Evolutionary conservation across 2,113 vertebrate genomes (phyloP).

Genomic region (Chloroceryle aenea): DNA sequence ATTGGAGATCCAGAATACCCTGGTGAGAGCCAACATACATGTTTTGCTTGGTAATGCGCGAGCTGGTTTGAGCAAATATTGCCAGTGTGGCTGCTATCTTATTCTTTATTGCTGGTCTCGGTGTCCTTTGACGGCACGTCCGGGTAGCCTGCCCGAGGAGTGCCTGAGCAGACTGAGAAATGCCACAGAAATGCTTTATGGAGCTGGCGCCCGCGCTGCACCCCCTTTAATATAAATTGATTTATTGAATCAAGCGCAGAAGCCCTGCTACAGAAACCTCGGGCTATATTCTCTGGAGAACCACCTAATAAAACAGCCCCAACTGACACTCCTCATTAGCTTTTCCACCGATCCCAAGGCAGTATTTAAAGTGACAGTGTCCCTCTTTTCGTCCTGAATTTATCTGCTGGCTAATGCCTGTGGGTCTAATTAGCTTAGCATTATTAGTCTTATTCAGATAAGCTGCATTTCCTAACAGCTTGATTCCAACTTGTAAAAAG

Average conservation of each 20-base stretch:
- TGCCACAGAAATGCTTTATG: slow-evolving; percentile 61
- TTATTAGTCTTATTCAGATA: slow-evolving; percentile 74
- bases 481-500: slow-evolving; percentile 75
- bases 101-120: slow-evolving; percentile 23
- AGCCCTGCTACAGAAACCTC: slow-evolving; percentile 72
- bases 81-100: neutral
- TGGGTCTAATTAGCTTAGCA: slow-evolving; percentile 74
- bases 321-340: slow-evolving; percentile 79
- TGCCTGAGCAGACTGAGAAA: slow-evolving; percentile 68
- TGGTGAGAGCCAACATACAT: neutral
- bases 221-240: slow-evolving; percentile 77
- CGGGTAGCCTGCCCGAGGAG: slow-evolving; percentile 43
- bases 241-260: slow-evolving; percentile 78
- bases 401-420: slow-evolving; percentile 67
- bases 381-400: slow-evolving; percentile 73
- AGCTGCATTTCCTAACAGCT: slow-evolving; percentile 71
- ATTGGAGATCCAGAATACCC: slow-evolving; percentile 46
- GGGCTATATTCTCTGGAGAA: slow-evolving; percentile 69
- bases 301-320: slow-evolving; percentile 78
- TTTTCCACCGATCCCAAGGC: slow-evolving; percentile 73
- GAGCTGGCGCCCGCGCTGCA: slow-evolving; percentile 11
- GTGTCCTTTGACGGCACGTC: slow-evolving; percentile 22
- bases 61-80: slow-evolving; percentile 48
- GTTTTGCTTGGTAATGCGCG: slow-evolving; percentile 40
- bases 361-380: slow-evolving; percentile 79